Base-by-base conservation (phyloP, 1,140 invertebrate genomes). In the Zophobas atratus region DNA sequence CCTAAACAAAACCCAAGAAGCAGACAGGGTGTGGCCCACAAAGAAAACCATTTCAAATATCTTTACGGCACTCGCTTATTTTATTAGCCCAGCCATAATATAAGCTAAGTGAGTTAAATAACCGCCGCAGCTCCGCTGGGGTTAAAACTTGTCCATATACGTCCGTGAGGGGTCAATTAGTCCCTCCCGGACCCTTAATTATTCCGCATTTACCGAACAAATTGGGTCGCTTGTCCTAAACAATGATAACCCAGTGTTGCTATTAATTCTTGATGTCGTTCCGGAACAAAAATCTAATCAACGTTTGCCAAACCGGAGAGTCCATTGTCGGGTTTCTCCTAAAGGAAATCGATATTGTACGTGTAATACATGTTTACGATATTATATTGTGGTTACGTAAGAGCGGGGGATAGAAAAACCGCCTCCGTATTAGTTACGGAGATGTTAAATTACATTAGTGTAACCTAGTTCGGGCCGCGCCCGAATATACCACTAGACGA, bases 321-420 rank as follows among this genome's bases (percentile, higher is more conserved):
- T 46, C 3, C 3, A 3, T 3, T 4, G 6, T 46, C 3, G 43
- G 3, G 43, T 36, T 60, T 60, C 35, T 3, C 34, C 56, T 36
- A 38, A 43, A 67, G 38, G 60, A 67, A 67, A 67, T 67, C 60
- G 60, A 67, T 67, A 67, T 67, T 67, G 41, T 67, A n/a, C 60
- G 60, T 43, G 60, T 67, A 43, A 43, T 39, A 38, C 43, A 43
- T 39, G 33, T 67, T 38, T 67, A 36, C 20, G 38, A 39, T 67
- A 20, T 67, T 67, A 67, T 67, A 67, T 67, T 43, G 33, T 43
- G 43, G 60, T 67, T 67, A 43, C 60, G 43, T 20, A 67, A 67
- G 38, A 60, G 20, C 38, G 32, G 39, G 20, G 43, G 60, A 67
- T 67, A 67, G 60, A 67, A 67, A 67, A 67, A 67, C 38, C 60